These are phyloP conservation scores for Pemphigus obesinymphae DNA, from an alignment of 1,140 invertebrate genomes.

Conservation along the genomic window DNA sequence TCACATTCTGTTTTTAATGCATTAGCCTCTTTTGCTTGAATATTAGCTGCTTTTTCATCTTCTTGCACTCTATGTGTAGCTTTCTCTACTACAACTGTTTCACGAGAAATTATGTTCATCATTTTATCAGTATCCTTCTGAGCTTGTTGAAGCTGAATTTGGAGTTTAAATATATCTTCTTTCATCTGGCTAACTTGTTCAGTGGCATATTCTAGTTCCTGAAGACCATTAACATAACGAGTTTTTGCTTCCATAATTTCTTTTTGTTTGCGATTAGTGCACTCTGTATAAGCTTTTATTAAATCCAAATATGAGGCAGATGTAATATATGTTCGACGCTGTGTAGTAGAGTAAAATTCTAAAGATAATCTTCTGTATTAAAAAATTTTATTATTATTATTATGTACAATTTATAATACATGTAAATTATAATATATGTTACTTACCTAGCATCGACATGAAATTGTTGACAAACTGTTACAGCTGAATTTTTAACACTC, in stretches of 20 bases:
- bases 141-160: conserved; percentile 79
- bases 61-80: conserved; percentile 76
- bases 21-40: conserved; percentile 78
- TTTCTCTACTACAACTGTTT: conserved; percentile 74
- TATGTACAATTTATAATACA: neutral
- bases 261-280: conserved; percentile 72
- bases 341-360: conserved; percentile 63
- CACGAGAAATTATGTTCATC: conserved; percentile 78
- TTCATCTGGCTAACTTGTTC: conserved; percentile 69
- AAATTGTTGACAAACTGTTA: conserved; percentile 81
- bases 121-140: conserved; percentile 76
- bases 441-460: conserved; percentile 66
- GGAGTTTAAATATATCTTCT: conserved; percentile 69
- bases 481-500: conserved; percentile 62
- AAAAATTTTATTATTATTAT: neutral
- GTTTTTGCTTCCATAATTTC: conserved; percentile 70
- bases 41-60: conserved; percentile 83
- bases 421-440: too few relatives aligned
- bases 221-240: conserved; percentile 75
- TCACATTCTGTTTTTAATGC: conserved; percentile 84
- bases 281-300: conserved; percentile 71
- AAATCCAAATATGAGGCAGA: conserved; percentile 85
- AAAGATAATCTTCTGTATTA: conserved; percentile 54
- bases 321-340: conserved; percentile 79
- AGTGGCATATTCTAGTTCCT: conserved; percentile 78